phyloP scores from a whole-genome alignment of 2,888 invertebrate species.

The Xanthia icteritia region DNA sequence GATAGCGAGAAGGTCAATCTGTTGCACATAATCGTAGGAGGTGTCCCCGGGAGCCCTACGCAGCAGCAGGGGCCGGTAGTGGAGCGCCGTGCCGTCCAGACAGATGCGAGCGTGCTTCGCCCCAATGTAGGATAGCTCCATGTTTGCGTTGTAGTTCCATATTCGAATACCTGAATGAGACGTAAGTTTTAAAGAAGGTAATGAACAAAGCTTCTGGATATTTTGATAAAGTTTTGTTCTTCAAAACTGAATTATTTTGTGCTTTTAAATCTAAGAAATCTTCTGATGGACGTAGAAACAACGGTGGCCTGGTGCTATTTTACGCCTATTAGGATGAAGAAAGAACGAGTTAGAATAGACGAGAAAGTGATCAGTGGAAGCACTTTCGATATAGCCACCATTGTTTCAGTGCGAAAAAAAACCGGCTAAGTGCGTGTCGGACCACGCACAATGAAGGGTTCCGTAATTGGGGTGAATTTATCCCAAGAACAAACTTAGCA shows the following conservation, averaged over 20 bases:
- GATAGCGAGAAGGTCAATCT: conserved; percentile 83
- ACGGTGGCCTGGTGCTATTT: not conserved
- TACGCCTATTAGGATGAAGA: too few species aligned
- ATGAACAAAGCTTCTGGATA: too few species aligned
- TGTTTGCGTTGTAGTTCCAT: conserved; percentile 95
- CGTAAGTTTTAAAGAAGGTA: not conserved
- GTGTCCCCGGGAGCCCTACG: conserved; percentile 94
- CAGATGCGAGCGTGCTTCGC: conserved; percentile 87
- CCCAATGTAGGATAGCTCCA: conserved; percentile 92
- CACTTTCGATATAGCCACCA: too few species aligned
- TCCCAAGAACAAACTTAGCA: too few species aligned
- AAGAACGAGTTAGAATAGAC: not conserved
- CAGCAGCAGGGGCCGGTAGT: conserved; percentile 84
- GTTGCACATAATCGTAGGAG: conserved; percentile 95
- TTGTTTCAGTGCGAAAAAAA: not conserved
- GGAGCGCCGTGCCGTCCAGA: conserved; percentile 82
- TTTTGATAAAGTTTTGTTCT: not conserved
- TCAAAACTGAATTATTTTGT: not conserved
- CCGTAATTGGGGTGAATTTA: too few species aligned
- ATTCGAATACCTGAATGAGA: conserved; percentile 90
- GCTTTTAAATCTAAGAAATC: not conserved
- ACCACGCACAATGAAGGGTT: too few species aligned
- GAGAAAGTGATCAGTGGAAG: not conserved
- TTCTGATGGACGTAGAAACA: not conserved
- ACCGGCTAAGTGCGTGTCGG: too few species aligned